Conservation (phyloP, 2,113 vertebrate genomes). For the Bombycilla garrulus region DNA sequence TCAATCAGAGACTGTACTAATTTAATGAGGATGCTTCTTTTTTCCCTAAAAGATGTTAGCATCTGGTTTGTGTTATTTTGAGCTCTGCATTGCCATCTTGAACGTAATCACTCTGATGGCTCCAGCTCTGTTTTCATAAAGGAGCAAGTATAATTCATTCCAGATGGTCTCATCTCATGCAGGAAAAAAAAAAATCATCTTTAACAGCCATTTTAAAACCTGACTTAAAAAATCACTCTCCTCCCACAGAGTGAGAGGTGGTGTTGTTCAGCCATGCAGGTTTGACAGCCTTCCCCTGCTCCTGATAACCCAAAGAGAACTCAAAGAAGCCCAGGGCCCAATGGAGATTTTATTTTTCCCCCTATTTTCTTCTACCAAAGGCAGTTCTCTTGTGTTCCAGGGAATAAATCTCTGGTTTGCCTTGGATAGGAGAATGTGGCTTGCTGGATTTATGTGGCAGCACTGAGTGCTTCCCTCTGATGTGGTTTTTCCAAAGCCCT, state of each 20-base stretch:
- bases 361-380: neutral
- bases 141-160: constrained; percentile 58
- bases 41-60: constrained; percentile 45
- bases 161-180: constrained; percentile 67
- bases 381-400: neutral
- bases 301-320: neutral
- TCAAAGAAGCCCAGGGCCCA: neutral
- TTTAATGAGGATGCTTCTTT: constrained; percentile 30
- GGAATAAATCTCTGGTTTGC: neutral
- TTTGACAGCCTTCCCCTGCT: neutral
- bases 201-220: constrained; percentile 56
- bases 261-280: neutral
- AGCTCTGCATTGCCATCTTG: constrained; percentile 43
- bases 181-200: constrained; percentile 24
- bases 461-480: neutral
- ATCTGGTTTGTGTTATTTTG: constrained; percentile 68
- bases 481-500: neutral
- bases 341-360: accelerated
- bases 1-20: neutral
- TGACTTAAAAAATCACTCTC: constrained; percentile 1
- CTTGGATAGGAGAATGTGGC: neutral
- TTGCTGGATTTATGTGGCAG: neutral
- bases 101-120: constrained; percentile 62
- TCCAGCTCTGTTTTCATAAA: constrained; percentile 62
- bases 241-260: neutral